A percentile compares a stretch with the other conserved stretches of the same genome.
phyloP scores from a whole-genome alignment of 2,113 vertebrate genomes.

The Hepsetus odoe region DNA sequence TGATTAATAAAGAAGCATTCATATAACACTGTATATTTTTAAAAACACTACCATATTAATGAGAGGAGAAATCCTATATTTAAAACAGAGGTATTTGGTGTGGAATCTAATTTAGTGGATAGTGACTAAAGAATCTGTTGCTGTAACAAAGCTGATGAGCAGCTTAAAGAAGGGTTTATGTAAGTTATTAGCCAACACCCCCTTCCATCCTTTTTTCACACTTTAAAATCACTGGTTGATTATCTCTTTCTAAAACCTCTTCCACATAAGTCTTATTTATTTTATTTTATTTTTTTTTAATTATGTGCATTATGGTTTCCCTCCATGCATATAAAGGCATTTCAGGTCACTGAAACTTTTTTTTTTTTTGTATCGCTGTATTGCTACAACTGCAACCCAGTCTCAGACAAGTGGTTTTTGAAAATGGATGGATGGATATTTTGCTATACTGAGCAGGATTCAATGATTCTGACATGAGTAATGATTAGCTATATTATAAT shows the following conservation, averaged over 20 bases:
- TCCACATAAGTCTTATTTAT: not conserved
- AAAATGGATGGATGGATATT: no score
- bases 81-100: not conserved
- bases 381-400: no score
- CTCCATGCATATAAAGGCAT: no score
- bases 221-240: not conserved
- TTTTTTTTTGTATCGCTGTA: no score
- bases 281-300: not conserved
- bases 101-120: constrained; percentile 10
- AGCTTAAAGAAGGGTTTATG: not conserved
- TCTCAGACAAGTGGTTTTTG: no score
- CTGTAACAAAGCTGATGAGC: constrained; percentile 6
- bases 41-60: no score
- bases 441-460: no score
- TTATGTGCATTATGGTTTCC: no score
- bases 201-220: not conserved
- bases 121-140: constrained; percentile 14
- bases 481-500: no score
- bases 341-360: not conserved
- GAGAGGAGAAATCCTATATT: not conserved
- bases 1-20: not conserved
- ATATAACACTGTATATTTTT: not conserved
- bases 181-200: not conserved
- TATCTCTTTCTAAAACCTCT: not conserved
- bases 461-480: no score